phyloP scores from a whole-genome alignment of 2,797 vertebrate species.

The Betta splendens region DNA sequence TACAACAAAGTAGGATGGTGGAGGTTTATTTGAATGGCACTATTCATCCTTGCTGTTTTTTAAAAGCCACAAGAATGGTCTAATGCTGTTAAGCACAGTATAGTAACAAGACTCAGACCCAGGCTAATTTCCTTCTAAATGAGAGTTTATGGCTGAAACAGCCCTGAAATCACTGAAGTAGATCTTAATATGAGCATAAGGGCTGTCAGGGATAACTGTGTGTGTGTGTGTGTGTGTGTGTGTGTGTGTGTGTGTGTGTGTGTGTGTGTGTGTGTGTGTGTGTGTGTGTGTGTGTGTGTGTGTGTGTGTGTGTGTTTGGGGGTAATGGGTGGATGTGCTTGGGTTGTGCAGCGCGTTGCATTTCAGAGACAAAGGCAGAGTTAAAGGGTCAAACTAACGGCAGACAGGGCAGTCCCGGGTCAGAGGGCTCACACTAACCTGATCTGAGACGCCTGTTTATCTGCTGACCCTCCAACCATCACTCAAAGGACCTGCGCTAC shows the following conservation, averaged over 20 bases:
- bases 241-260: slow-evolving; percentile 56
- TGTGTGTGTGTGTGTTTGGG: slow-evolving; percentile 35
- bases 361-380: slow-evolving; percentile 71
- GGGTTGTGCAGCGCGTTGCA: slow-evolving; percentile 49
- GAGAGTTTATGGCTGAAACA: slow-evolving; percentile 83
- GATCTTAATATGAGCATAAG: slow-evolving; percentile 82
- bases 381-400: slow-evolving; percentile 80
- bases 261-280: slow-evolving; percentile 45
- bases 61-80: slow-evolving; percentile 77
- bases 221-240: slow-evolving; percentile 47
- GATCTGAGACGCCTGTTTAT: slow-evolving; percentile 74
- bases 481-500: slow-evolving; percentile 30
- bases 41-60: slow-evolving; percentile 78
- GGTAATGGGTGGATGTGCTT: slow-evolving; percentile 25
- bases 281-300: slow-evolving; percentile 59
- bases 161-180: slow-evolving; percentile 79
- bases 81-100: slow-evolving; percentile 83
- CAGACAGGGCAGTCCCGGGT: slow-evolving; percentile 74
- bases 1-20: slow-evolving; percentile 58
- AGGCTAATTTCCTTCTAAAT: slow-evolving; percentile 83
- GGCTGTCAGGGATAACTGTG: slow-evolving; percentile 81
- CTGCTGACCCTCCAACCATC: slow-evolving; percentile 56
- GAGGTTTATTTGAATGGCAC: slow-evolving; percentile 74
- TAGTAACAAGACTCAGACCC: slow-evolving; percentile 74
- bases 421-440: slow-evolving; percentile 77